phyloP scores from a whole-genome alignment of 2,797 vertebrate genomes.

The Micropoecilia bifurca region DNA sequence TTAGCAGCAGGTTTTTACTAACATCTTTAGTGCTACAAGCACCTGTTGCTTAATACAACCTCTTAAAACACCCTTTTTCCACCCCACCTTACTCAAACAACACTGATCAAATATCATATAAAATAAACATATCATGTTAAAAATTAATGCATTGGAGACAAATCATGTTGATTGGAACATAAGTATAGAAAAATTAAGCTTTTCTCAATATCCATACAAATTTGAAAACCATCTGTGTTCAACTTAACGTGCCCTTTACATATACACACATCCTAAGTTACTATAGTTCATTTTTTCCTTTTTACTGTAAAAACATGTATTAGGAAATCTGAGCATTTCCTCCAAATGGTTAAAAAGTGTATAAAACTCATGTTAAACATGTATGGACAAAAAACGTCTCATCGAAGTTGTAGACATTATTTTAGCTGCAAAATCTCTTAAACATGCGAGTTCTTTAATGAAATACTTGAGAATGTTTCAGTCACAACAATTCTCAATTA shows the following conservation, averaged over 20 bases:
- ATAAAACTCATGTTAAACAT: background rate
- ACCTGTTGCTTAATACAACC: background rate
- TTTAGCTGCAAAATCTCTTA: background rate
- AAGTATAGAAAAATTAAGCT: background rate
- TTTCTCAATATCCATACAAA: background rate
- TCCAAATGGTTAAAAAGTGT: background rate
- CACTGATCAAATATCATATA: background rate
- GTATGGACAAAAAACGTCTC: background rate
- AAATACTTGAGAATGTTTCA: background rate
- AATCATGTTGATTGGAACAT: background rate
- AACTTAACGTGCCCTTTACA: background rate
- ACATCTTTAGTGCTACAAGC: background rate
- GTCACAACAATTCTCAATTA: background rate
- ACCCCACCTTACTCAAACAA: background rate
- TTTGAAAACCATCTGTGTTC: background rate
- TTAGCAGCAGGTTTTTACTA: background rate
- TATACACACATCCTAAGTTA: background rate
- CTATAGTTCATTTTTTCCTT: background rate
- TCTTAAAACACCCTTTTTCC: background rate
- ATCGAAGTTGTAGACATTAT: background rate
- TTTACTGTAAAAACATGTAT: background rate
- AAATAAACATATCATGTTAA: background rate
- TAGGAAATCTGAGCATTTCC: background rate
- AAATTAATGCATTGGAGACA: background rate
- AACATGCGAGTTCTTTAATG: background rate